A percentile compares a stretch with the other conserved stretches of the same genome.
Evolutionary conservation across 1,140 invertebrate species (phyloP).

Genomic region (Aricia agestis): DNA sequence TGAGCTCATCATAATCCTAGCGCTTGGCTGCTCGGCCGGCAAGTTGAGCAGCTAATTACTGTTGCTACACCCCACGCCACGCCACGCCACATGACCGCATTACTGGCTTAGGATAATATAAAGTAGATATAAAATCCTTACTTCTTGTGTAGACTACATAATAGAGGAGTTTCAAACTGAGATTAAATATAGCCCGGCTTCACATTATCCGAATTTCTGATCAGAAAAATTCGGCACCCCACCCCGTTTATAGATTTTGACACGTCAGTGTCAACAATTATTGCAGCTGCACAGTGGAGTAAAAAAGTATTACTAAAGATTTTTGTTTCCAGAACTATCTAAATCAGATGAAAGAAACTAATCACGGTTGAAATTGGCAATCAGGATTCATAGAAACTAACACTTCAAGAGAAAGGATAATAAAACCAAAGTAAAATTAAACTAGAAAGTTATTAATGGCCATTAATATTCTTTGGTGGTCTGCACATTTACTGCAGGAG

Average conservation of each 20-base stretch:
- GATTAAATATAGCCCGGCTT: too few species aligned
- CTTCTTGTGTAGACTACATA: too few species aligned
- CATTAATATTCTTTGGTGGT: conserved; percentile 6
- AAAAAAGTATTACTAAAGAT: too few species aligned
- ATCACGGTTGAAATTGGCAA: background rate
- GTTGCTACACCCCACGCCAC: background rate
- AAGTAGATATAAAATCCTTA: background rate
- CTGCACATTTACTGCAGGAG: background rate
- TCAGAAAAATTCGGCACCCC: too few species aligned
- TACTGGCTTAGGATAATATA: background rate
- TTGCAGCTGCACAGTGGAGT: too few species aligned
- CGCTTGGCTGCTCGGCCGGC: background rate
- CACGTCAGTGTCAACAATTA: too few species aligned
- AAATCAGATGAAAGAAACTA: background rate
- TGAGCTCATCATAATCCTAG: background rate
- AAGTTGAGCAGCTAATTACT: background rate
- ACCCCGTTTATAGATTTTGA: too few species aligned
- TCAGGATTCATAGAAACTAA: conserved; percentile 1
- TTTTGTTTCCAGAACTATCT: background rate
- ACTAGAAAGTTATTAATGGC: conserved; percentile 1
- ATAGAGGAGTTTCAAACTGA: too few species aligned
- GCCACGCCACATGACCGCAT: background rate
- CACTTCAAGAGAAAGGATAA: background rate
- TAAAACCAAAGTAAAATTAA: background rate
- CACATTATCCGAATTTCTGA: too few species aligned